These are phyloP conservation scores for Steinernema carpocapsae DNA, from an alignment of 2,888 invertebrate genomes.

Conservation along the genomic window DNA sequence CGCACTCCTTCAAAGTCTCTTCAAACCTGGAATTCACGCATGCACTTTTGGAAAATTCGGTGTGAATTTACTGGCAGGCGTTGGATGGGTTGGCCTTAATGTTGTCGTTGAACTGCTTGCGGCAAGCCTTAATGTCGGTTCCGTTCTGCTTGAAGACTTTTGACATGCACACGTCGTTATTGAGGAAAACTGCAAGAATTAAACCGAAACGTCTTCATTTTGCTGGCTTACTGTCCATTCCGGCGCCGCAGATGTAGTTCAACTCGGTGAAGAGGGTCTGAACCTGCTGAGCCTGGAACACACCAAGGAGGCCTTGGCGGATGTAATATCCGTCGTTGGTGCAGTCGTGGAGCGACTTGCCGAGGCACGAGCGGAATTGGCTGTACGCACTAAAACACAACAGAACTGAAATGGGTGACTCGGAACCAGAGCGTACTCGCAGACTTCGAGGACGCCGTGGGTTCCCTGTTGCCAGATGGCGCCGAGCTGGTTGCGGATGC, in stretches of 20 bases:
- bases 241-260: conserved; percentile 26
- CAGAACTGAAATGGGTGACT: too few relatives aligned
- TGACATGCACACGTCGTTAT: conserved; percentile 26
- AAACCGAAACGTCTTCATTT: background rate
- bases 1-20: background rate
- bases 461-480: background rate
- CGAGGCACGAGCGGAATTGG: conserved; percentile 23
- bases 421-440: background rate
- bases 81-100: background rate
- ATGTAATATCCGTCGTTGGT: conserved; percentile 20
- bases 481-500: background rate
- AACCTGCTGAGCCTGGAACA: background rate
- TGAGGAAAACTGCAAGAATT: background rate
- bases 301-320: background rate
- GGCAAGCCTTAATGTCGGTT: background rate
- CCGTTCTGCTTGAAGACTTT: background rate
- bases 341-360: background rate
- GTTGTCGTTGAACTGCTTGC: background rate
- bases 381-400: conserved; percentile 18
- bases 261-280: conserved; percentile 26
- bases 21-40: background rate
- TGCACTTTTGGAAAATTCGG: background rate
- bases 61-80: background rate
- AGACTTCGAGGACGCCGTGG: conserved; percentile 21
- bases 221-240: conserved; percentile 14